Conservation (phyloP, 2,888 invertebrate species). For the Lampropteryx suffumata region DNA sequence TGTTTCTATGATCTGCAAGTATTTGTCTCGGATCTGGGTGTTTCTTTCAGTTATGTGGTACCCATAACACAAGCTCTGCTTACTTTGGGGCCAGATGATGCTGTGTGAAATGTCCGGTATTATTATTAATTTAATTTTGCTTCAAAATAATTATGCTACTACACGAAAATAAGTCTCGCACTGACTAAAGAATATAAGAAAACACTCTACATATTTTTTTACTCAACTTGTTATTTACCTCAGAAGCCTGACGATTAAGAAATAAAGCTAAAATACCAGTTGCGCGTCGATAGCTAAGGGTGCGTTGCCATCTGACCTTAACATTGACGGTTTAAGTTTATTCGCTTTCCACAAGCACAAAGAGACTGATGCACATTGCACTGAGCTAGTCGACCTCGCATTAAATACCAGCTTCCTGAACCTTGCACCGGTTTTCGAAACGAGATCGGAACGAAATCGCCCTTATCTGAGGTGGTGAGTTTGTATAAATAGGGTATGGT, state of each 20-base stretch:
- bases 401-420: constrained; percentile 63
- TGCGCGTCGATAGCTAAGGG: constrained; percentile 18
- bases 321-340: constrained; percentile 29
- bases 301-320: constrained; percentile 33
- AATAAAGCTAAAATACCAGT: constrained; percentile 24
- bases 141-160: not conserved
- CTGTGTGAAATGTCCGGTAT: too few relatives aligned
- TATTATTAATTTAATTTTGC: not conserved
- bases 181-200: constrained; percentile 8
- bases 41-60: too few relatives aligned
- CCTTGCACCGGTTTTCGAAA: constrained; percentile 61
- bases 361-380: constrained; percentile 47
- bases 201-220: too few relatives aligned
- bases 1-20: too few relatives aligned
- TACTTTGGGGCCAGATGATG: too few relatives aligned
- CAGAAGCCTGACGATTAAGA: constrained; percentile 5
- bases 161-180: not conserved
- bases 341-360: constrained; percentile 30
- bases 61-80: too few relatives aligned
- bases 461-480: constrained; percentile 51
- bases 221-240: too few relatives aligned
- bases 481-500: constrained; percentile 57
- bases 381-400: constrained; percentile 51
- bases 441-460: constrained; percentile 57
- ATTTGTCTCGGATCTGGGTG: too few relatives aligned